Conservation (phyloP, 2,113 vertebrate genomes). For the Crocuta crocuta region DNA sequence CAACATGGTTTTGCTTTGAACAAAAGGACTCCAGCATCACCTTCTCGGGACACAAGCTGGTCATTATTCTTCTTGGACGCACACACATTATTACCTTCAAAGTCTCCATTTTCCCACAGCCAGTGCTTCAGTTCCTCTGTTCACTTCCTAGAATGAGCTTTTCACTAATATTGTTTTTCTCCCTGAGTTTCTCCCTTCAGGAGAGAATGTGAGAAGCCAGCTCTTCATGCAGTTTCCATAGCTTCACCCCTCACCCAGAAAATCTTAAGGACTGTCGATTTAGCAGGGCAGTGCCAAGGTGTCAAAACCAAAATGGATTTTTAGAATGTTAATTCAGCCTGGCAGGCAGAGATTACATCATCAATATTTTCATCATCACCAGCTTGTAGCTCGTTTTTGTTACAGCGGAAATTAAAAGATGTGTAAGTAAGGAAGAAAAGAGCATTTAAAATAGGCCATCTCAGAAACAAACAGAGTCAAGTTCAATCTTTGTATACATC, state of each 20-base stretch:
- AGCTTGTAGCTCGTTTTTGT: constrained; percentile 37
- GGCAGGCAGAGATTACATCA: constrained; percentile 30
- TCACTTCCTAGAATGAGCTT: constrained; percentile 75
- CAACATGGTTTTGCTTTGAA: constrained; percentile 57
- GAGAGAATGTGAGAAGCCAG: constrained; percentile 73
- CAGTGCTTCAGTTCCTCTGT: constrained; percentile 63
- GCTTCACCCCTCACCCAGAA: constrained; percentile 81
- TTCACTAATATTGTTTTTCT: constrained; percentile 64
- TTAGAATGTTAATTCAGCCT: constrained; percentile 42
- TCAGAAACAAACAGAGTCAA: neutral
- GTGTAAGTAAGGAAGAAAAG: neutral
- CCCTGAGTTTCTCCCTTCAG: constrained; percentile 65
- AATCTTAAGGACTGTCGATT: constrained; percentile 63
- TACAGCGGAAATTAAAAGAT: neutral
- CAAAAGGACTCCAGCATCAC: constrained; percentile 60
- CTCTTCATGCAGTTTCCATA: constrained; percentile 80
- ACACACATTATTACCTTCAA: constrained; percentile 66
- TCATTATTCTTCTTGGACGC: constrained; percentile 73
- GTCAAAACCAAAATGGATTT: constrained; percentile 27
- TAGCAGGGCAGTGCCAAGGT: constrained; percentile 50
- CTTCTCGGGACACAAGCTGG: constrained; percentile 67
- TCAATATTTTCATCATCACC: neutral
- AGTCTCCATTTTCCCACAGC: constrained; percentile 78
- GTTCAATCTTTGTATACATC: neutral
- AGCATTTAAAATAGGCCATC: neutral